Evolutionary conservation across 2,888 invertebrate genomes (phyloP), one percentile per base, ranked within the genome.

Genomic region (Campoplex capitator): DNA sequence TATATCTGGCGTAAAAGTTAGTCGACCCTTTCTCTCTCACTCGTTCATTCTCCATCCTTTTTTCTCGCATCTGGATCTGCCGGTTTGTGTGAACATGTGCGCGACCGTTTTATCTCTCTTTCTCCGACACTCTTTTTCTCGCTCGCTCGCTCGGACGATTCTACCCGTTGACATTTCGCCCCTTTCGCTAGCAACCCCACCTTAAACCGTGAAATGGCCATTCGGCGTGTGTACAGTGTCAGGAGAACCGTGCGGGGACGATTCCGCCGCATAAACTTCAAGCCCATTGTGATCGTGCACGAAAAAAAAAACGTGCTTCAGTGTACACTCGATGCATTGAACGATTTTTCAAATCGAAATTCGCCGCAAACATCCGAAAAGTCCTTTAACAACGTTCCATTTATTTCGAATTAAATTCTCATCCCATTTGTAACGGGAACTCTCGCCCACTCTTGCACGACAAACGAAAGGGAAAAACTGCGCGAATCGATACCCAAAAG

Each of bases 151-250:
- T 38, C 38, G 73, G 38, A 32, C 32, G 62, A 35, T 56, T 56
- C 51, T 71, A 82, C 89, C 88, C 90, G 89, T 90, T 90, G 90
- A 91, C 90, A 90, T 91, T 92, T 90, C 79, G 89, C 88, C 89
- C 91, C 88, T 89, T 84, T 84, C 88, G 87, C 88, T 89, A 85
- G 80, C 90, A 87, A 87, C 90, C 91, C 90, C 89, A 87, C 87
- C 88, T 89, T 89, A 87, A 90, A 91, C 91, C 91, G 91, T 92
- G 91, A 93, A 93, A 93, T 92, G 90, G 89, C 91, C 90, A 93
- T 93, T 93, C 92, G 90, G 87, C 74, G 38, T 75, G 71, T 75
- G 76, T 51, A 65, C 85, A 83, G 91, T 82, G 87, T 90, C 71
- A 67, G 76, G 90, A 92, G 83, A 77, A 75, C 51, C 85, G 86